phyloP scores from a whole-genome alignment of 2,888 invertebrate species.

The Xestia sexstrigata region DNA sequence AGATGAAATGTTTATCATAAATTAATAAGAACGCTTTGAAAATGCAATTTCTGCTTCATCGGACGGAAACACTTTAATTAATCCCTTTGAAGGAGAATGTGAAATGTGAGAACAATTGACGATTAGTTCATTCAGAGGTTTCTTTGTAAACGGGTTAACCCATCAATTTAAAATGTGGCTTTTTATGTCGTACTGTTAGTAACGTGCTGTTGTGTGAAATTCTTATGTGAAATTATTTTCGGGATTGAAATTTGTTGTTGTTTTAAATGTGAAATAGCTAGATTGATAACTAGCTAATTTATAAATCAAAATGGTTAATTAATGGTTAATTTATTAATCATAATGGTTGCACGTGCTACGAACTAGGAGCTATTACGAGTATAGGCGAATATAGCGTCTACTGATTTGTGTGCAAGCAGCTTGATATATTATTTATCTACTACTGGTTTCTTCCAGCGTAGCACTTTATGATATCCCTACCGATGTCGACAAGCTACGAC shows the following conservation, averaged over 20 bases:
- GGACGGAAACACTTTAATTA: constrained; percentile 73
- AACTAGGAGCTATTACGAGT: too few relatives aligned
- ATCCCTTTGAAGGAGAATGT: constrained; percentile 66
- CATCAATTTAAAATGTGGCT: background rate
- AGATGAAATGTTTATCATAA: constrained; percentile 58
- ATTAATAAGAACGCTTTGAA: constrained; percentile 68
- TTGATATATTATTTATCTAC: too few relatives aligned
- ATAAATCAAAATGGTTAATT: background rate
- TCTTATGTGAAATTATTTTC: background rate
- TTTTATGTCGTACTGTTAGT: background rate
- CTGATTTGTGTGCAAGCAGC: too few relatives aligned
- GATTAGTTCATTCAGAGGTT: constrained; percentile 23
- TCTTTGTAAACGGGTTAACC: background rate
- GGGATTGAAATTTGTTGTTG: background rate
- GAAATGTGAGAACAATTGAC: constrained; percentile 35
- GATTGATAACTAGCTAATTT: background rate
- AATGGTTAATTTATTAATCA: too few relatives aligned
- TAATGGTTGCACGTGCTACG: too few relatives aligned
- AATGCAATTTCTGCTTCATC: constrained; percentile 68
- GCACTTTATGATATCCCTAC: too few relatives aligned
- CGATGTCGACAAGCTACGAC: too few relatives aligned
- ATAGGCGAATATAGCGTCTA: too few relatives aligned
- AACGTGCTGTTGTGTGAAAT: background rate
- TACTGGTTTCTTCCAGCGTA: too few relatives aligned
- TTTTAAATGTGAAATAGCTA: background rate